Conservation (phyloP, 2,888 invertebrate species). For the Ctena decussata region DNA sequence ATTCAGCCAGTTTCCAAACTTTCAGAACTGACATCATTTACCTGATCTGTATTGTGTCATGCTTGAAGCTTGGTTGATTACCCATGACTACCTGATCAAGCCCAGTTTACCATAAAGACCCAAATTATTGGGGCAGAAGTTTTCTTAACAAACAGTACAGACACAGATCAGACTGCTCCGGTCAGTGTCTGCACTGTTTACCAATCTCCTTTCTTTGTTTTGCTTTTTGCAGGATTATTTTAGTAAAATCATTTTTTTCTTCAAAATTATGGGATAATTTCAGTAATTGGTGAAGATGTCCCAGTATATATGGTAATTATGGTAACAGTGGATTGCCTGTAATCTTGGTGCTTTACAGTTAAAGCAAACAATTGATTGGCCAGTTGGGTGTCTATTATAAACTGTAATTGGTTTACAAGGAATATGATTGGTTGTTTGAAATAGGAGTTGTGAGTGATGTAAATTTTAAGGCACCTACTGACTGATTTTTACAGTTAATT, state of each 20-base stretch:
- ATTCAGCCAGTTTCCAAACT: background rate
- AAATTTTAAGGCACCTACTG: background rate
- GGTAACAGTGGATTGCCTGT: background rate
- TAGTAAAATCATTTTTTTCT: too few relatives aligned
- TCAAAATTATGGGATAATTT: too few relatives aligned
- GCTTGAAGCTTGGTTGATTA: background rate
- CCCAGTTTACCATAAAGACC: too few relatives aligned
- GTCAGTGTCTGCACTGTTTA: too few relatives aligned
- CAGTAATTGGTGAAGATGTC: too few relatives aligned
- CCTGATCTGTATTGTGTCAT: background rate
- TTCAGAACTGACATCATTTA: background rate
- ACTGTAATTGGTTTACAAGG: background rate
- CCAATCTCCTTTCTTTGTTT: too few relatives aligned
- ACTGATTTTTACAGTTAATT: background rate
- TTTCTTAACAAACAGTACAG: too few relatives aligned
- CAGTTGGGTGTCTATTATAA: background rate
- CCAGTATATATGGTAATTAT: too few relatives aligned
- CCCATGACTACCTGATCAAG: background rate
- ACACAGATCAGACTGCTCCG: too few relatives aligned
- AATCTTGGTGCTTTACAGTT: background rate
- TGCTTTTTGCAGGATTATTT: too few relatives aligned
- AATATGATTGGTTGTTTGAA: background rate
- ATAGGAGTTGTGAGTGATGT: background rate
- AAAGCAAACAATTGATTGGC: background rate
- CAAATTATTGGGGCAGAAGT: too few relatives aligned